Evolutionary conservation across 2,888 invertebrate species (phyloP).

Genomic region (Leucophora obtusa): DNA sequence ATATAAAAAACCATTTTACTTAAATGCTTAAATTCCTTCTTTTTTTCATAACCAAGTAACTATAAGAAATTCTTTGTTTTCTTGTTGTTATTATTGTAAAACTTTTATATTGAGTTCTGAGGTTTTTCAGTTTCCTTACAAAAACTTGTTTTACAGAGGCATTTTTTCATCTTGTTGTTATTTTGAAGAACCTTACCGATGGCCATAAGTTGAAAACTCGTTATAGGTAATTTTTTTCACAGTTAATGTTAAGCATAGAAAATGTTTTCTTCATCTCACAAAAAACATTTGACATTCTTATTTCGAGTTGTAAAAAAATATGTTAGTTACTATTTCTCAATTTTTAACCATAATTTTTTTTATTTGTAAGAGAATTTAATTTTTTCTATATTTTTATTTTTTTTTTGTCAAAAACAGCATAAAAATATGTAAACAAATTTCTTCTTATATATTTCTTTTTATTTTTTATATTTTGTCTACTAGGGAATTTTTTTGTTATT

Average conservation of each 20-base stretch:
- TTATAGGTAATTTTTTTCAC: no score
- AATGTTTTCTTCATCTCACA: no score
- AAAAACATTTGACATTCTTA: no score
- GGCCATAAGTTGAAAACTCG: no score
- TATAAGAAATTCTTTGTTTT: constrained; percentile 18
- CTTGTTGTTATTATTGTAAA: neutral
- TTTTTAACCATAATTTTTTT: neutral
- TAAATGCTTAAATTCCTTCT: constrained; percentile 29
- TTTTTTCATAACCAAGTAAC: neutral
- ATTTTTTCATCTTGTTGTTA: neutral
- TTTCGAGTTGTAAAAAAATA: no score
- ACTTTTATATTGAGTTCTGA: neutral
- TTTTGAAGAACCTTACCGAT: no score
- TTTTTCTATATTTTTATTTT: neutral
- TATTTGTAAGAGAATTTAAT: constrained; percentile 1
- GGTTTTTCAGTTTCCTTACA: neutral
- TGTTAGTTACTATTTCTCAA: no score
- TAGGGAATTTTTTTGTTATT: constrained; percentile 21
- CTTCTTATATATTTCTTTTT: neutral
- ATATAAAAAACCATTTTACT: constrained; percentile 28
- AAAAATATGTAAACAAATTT: constrained; percentile 28
- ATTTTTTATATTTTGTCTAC: constrained; percentile 32
- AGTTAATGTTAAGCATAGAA: no score
- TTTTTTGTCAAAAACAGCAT: neutral
- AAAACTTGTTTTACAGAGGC: neutral